Percentiles rank a stretch among this genome's conserved stretches.
Conservation (phyloP, 2,888 invertebrate species). For the Dicyrtoma fusca region DNA sequence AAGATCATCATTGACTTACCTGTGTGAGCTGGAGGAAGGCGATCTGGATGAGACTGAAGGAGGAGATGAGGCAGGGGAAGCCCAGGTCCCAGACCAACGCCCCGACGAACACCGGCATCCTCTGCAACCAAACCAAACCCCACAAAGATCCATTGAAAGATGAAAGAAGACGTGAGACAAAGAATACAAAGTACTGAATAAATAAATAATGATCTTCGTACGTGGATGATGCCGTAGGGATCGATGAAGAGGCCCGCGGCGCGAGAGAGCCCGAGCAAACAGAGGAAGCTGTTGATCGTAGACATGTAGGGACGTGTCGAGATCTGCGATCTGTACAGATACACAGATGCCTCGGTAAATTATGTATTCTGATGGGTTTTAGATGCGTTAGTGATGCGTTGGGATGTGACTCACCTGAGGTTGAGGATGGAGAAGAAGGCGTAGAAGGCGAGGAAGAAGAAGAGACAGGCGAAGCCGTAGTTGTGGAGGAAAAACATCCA, state of each 20-base stretch:
- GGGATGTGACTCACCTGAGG: constrained; percentile 61
- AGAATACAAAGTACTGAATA: too few species aligned
- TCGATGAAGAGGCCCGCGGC: constrained; percentile 65
- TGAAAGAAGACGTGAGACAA: too few species aligned
- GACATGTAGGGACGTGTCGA: constrained; percentile 65
- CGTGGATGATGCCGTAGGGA: constrained; percentile 65
- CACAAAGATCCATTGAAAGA: too few species aligned
- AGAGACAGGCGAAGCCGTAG: constrained; percentile 65
- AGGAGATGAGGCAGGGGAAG: constrained; percentile 65
- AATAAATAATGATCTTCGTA: constrained; percentile 58
- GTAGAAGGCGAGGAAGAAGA: constrained; percentile 65
- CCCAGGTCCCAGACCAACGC: constrained; percentile 65
- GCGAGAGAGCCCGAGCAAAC: constrained; percentile 63
- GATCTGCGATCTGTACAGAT: constrained; percentile 62
- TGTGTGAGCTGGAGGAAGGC: constrained; percentile 65
- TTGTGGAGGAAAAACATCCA: constrained; percentile 65
- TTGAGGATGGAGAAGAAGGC: constrained; percentile 65
- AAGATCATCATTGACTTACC: constrained; percentile 58
- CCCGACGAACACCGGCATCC: constrained; percentile 63
- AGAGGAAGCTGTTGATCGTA: constrained; percentile 65
- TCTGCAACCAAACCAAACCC: constrained; percentile 58
- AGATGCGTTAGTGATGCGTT: neutral
- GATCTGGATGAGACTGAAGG: constrained; percentile 65
- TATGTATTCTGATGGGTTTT: neutral
- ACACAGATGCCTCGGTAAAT: neutral